Evolutionary conservation across 2,797 vertebrate species (phyloP).

Genomic region (Buceros bicornis): DNA sequence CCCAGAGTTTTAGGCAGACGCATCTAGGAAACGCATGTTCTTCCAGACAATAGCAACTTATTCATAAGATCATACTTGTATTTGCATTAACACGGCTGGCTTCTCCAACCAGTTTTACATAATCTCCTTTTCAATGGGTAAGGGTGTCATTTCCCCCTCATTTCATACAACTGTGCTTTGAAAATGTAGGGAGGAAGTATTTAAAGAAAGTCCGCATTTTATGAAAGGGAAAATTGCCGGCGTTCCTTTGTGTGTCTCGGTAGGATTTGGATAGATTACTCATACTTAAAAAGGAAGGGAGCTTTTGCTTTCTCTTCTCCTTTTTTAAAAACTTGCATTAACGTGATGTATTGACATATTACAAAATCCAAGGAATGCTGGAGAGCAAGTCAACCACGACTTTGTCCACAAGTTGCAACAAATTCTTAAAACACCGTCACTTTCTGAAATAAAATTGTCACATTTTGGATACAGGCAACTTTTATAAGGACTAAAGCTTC

Average conservation of each 20-base stretch:
- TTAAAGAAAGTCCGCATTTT: conserved; percentile 81
- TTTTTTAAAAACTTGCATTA: conserved; percentile 74
- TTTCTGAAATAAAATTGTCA: conserved; percentile 47
- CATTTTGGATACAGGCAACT: conserved; percentile 33
- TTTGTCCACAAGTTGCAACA: conserved; percentile 75
- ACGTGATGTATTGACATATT: conserved; percentile 80
- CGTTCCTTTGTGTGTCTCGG: conserved; percentile 79
- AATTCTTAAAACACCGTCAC: conserved; percentile 59
- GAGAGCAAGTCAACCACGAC: conserved; percentile 64
- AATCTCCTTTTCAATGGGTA: conserved; percentile 83
- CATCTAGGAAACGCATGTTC: conserved; percentile 62
- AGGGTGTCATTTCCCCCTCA: conserved; percentile 83
- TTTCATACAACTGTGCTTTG: conserved; percentile 80
- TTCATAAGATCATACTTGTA: conserved; percentile 81
- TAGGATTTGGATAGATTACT: conserved; percentile 84
- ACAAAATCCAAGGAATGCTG: conserved; percentile 77
- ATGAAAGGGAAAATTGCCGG: conserved; percentile 83
- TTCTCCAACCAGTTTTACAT: conserved; percentile 81
- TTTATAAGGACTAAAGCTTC: background rate
- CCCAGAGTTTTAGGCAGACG: background rate
- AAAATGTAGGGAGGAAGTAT: conserved; percentile 83
- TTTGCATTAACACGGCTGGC: conserved; percentile 79
- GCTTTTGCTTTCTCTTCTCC: conserved; percentile 77
- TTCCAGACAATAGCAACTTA: conserved; percentile 69
- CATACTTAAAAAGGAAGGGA: conserved; percentile 82